phyloP scores from a whole-genome alignment of 2,797 vertebrate genomes.

The Brachymystax lenok region DNA sequence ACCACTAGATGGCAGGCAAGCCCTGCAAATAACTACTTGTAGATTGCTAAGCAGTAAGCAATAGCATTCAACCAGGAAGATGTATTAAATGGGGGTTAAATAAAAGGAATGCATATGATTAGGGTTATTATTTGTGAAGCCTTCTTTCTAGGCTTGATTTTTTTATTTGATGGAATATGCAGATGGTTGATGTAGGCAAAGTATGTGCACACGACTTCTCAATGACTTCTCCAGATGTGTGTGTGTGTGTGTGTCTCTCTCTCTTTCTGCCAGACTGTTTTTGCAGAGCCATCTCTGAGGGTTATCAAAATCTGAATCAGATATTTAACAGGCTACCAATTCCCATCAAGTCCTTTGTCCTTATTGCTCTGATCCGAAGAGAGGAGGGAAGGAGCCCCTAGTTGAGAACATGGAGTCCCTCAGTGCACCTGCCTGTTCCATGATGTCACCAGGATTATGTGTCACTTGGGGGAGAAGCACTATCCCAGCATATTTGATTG shows the following conservation, averaged over 20 bases:
- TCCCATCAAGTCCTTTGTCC: constrained; percentile 22
- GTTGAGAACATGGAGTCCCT: not conserved
- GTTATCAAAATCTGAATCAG: constrained; percentile 26
- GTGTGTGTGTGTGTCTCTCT: constrained; percentile 1
- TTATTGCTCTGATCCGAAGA: constrained; percentile 20
- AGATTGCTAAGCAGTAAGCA: not conserved
- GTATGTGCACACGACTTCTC: constrained; percentile 35
- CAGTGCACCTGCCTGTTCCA: not conserved
- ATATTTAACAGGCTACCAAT: constrained; percentile 31
- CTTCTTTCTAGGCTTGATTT: not conserved
- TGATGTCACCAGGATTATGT: not conserved
- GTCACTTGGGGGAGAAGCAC: not conserved
- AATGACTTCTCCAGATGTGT: constrained; percentile 55
- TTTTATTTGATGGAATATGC: constrained; percentile 42
- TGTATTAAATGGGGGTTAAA: too few species aligned
- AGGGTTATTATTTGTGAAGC: constrained; percentile 8
- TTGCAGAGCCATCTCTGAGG: constrained; percentile 29
- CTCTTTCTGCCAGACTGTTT: constrained; percentile 17
- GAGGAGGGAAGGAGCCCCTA: not conserved
- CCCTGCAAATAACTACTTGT: constrained; percentile 5
- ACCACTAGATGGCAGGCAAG: constrained; percentile 69
- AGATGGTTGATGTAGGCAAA: constrained; percentile 25
- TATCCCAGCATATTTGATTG: not conserved
- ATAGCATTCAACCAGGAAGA: too few species aligned
- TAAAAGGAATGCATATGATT: constrained; percentile 18